Evolutionary conservation across 1,140 invertebrate genomes (phyloP), one percentile per base, ranked within the genome.

Genomic region (Colletes latitarsis): DNA sequence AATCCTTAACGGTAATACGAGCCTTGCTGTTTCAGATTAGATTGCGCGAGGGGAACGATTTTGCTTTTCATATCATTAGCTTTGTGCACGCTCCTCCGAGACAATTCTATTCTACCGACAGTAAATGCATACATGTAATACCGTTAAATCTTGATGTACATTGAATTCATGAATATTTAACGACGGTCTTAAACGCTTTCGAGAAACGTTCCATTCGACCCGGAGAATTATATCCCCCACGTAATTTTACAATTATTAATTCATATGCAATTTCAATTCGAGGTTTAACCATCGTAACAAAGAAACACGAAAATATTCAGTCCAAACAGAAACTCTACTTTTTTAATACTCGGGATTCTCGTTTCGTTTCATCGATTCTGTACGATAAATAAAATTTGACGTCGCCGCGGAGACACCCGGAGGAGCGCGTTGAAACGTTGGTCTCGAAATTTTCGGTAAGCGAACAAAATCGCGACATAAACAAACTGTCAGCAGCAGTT

Each of bases 1-100:
- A 86, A 82, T 86, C 71, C 81, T 83, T 86, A 86, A 86, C 72
- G 46, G 60, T 80, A 80, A 86, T 86, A 57, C 69, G 69, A 85
- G 77, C 73, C 72, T 63, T 79, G 75, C 62, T 55, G 55, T 72
- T 86, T 70, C 71, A 49, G 43, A 75, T 66, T 80, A 70, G 60
- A 79, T 73, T 49, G 57, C 17, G 10, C 19, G 41, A 49, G 52
- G 15, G 39, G 43, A 70, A 12, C 52, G 19, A 57, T 60, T 58
- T 62, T 53, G 46, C 46, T 52, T 71, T 62, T 53, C 21, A 15
- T 43, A 30, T n/a, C 9, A 17, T 53, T 62, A 3, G 3, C 8
- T 30, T 5, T 14, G 12, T 15, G 19, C 10, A 4, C 17, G 14
- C n/a, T 10, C 10, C 43, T 39, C 19, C 17, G 17, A 14, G 17